These are phyloP conservation scores for Apostichopus japonicus DNA, from an alignment of 35 echinoderm and acorn worm species.

Conservation along the genomic window DNA sequence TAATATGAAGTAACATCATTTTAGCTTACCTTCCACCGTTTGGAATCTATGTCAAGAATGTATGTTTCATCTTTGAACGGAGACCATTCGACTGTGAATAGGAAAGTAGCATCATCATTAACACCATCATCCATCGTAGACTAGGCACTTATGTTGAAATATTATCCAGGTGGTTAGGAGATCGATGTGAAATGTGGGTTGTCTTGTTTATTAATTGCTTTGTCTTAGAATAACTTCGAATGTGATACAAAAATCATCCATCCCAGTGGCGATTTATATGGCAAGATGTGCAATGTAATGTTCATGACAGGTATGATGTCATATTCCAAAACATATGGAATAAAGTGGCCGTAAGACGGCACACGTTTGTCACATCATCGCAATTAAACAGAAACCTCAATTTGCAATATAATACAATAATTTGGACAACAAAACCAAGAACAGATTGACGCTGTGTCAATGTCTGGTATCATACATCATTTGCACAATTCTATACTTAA, in stretches of 20 bases:
- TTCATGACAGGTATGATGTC: too few relatives aligned
- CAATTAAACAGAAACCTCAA: too few relatives aligned
- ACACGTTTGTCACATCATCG: too few relatives aligned
- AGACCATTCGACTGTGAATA: background rate
- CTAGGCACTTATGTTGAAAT: background rate
- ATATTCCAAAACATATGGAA: too few relatives aligned
- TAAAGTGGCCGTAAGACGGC: too few relatives aligned
- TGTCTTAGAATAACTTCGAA: background rate
- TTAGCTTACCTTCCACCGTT: background rate
- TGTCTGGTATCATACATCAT: too few relatives aligned
- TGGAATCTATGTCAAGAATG: background rate
- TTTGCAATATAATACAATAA: too few relatives aligned
- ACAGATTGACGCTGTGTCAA: too few relatives aligned
- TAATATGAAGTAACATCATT: too few relatives aligned
- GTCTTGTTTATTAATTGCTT: background rate
- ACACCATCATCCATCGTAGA: background rate
- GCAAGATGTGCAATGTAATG: too few relatives aligned
- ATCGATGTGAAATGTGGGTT: background rate
- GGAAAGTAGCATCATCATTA: background rate
- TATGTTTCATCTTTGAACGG: background rate
- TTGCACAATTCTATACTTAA: too few relatives aligned
- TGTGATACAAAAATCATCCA: background rate
- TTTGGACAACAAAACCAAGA: too few relatives aligned
- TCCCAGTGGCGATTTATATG: background rate
- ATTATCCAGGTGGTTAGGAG: background rate